Evolutionary conservation across 2,888 invertebrate species (phyloP), one percentile per base, ranked within the genome.

Genomic region (Macrophya annulata): DNA sequence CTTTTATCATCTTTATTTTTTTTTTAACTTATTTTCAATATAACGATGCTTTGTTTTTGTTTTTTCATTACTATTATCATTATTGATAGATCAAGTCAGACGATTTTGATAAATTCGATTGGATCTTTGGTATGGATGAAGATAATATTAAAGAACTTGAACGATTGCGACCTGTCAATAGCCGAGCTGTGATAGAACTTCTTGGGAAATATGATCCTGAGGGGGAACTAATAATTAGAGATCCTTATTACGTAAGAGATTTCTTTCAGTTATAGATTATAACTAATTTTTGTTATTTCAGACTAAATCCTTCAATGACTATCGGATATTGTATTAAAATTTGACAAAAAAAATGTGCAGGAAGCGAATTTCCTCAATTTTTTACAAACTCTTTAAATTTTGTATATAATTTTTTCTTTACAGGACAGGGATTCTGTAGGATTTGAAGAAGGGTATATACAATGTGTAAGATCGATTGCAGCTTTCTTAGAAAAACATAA

Each of bases 61-160:
- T 31, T 21, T 15, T 25, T 65, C 31, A 31, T 65, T 15, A 1
- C 5, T 10, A 59, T 59, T 77, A 65, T 74, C 59, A 40, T 37
- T 55, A 79, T 89, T 72, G 5, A 25, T 62, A 77, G 79, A 82
- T 21, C 92, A 98, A 97, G 95, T 99, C 76, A 95, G 94, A 95
- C 25, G 99, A 99, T 92, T 99, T 98, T 90, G 92, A 94, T 12
- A 94, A 95, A 15, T 99, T 97, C 93, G 97, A 99, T 93, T 98
- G 96, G 92, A 98, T 99, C 89, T 98, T 99, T 94, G 99, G 99
- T 9, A 99, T 99, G 99, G 99, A 99, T 93, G 95, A 97, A 85
- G 96, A 96, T 17, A 99, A 99, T 92, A 98, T 99, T 94, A 93
- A 92, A 9, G 96, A 96, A 88, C 93, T 98, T 84, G 95, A 95